phyloP scores from a whole-genome alignment of 2,797 vertebrate genomes.

The Arnoldichthys spilopterus region DNA sequence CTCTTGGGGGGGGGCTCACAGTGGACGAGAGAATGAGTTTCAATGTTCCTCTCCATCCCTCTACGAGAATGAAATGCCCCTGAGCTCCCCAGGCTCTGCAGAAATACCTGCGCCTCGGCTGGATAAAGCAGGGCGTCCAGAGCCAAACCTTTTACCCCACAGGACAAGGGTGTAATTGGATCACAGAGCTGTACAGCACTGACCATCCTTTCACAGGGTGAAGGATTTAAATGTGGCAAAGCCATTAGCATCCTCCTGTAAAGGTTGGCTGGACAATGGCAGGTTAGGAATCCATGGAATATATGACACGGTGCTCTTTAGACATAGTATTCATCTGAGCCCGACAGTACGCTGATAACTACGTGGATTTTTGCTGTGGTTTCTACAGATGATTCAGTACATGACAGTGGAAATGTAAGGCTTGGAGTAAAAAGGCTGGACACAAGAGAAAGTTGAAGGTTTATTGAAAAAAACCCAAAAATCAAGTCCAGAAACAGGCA shows the following conservation, averaged over 20 bases:
- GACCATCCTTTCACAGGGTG: constrained; percentile 21
- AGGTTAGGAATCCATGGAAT: background rate
- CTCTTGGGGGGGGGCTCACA: constrained; percentile 16
- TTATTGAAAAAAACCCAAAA: too few species aligned
- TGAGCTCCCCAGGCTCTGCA: constrained; percentile 28
- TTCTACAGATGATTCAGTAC: background rate
- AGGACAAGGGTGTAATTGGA: constrained; percentile 41
- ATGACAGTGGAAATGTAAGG: background rate
- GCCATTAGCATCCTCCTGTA: background rate
- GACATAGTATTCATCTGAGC: background rate
- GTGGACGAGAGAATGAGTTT: constrained; percentile 32
- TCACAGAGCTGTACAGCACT: constrained; percentile 18
- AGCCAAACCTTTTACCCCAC: constrained; percentile 30
- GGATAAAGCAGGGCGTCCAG: background rate
- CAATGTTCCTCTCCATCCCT: constrained; percentile 22
- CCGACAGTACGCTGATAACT: background rate
- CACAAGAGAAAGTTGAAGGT: too few species aligned
- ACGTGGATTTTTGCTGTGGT: background rate
- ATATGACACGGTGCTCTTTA: background rate
- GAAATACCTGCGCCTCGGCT: constrained; percentile 40
- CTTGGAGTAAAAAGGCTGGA: too few species aligned
- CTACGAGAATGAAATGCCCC: constrained; percentile 38
- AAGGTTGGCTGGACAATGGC: constrained; percentile 14
- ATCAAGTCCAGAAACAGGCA: too few species aligned
- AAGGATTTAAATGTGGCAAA: constrained; percentile 22